A percentile compares a stretch with the other conserved stretches of the same genome.
Conservation (phyloP, 2,888 invertebrate genomes). For the Pammene aurita region DNA sequence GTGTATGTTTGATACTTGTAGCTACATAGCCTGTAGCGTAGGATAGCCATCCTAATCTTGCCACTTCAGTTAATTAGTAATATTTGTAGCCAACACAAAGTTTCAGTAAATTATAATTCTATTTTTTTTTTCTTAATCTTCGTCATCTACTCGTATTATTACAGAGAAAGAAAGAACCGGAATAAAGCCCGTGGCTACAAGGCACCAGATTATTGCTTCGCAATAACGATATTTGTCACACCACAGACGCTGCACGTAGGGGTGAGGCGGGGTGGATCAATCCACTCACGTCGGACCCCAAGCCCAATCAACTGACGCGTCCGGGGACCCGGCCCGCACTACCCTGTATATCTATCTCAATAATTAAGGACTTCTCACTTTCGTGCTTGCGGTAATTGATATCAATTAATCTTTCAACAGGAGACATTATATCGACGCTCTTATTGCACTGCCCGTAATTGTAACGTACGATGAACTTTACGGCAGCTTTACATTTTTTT, state of each 20-base stretch:
- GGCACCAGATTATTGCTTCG: slow-evolving; percentile 31
- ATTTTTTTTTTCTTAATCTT: too few species aligned
- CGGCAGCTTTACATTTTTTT: not conserved
- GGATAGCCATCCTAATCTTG: too few species aligned
- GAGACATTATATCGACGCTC: not conserved
- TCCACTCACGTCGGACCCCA: slow-evolving; percentile 76
- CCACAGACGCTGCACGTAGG: slow-evolving; percentile 40
- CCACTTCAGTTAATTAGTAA: too few species aligned
- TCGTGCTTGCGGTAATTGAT: slow-evolving; percentile 8
- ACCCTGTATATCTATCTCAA: slow-evolving; percentile 20
- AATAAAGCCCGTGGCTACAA: slow-evolving; percentile 4
- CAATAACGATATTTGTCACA: slow-evolving; percentile 39
- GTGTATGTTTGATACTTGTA: too few species aligned
- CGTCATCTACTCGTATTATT: too few species aligned
- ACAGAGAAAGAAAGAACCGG: not conserved
- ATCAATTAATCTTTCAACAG: slow-evolving; percentile 12
- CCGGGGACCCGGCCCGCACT: slow-evolving; percentile 63
- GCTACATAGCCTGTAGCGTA: too few species aligned
- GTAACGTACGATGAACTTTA: not conserved
- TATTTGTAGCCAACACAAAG: too few species aligned
- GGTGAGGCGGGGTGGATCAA: slow-evolving; percentile 67
- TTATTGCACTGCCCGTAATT: not conserved
- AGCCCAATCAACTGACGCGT: slow-evolving; percentile 80
- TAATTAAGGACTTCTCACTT: slow-evolving; percentile 10
- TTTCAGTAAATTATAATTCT: too few species aligned